phyloP scores from a whole-genome alignment of 2,113 vertebrate species.

The Seriola aureovittata region DNA sequence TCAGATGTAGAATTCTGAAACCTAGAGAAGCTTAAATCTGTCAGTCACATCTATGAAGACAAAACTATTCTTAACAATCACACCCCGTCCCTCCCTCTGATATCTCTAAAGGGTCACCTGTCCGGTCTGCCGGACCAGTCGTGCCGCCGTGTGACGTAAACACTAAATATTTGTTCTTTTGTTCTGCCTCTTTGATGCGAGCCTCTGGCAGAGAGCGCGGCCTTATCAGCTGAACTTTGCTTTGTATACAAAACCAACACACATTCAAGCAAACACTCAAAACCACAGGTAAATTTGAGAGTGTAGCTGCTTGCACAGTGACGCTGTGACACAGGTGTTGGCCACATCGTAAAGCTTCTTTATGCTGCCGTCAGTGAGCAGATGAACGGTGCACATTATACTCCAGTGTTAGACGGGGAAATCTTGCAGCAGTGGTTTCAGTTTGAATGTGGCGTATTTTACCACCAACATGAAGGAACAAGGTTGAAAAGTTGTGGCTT shows the following conservation, averaged over 20 bases:
- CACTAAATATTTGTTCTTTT: background rate
- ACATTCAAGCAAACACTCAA: background rate
- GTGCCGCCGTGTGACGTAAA: background rate
- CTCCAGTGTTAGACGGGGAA: background rate
- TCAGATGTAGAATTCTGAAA: background rate
- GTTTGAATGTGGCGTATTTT: conserved; percentile 4
- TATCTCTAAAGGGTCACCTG: background rate
- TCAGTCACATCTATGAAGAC: background rate
- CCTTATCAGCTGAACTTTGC: conserved; percentile 64
- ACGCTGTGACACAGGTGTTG: background rate
- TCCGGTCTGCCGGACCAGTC: background rate
- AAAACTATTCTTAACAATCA: background rate
- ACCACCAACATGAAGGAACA: background rate
- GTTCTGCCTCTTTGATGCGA: background rate
- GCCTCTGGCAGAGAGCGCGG: background rate
- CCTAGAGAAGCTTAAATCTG: background rate
- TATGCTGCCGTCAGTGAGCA: background rate
- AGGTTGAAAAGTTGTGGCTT: background rate
- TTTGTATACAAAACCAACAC: conserved; percentile 22
- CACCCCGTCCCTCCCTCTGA: background rate
- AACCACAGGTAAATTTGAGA: background rate
- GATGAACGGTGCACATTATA: background rate
- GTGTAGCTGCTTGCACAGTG: background rate
- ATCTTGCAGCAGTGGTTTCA: background rate
- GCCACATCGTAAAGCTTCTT: background rate